A percentile compares a stretch with the other conserved stretches of the same genome.
Evolutionary conservation across 2,888 invertebrate genomes (phyloP).

Genomic region (Amiota communis): DNA sequence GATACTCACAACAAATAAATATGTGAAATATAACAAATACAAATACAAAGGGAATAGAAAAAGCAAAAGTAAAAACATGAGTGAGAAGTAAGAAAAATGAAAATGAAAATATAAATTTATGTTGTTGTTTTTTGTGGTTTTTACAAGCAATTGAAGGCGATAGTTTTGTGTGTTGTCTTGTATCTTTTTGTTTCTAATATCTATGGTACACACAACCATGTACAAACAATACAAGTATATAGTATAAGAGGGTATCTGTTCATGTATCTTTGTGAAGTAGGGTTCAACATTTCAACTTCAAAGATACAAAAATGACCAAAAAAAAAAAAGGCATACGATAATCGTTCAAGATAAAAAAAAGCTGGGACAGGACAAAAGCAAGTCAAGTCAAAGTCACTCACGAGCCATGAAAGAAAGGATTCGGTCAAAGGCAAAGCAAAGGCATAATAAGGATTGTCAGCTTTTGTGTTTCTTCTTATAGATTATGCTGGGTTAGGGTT

Average conservation of each 20-base stretch:
- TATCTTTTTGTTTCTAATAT: too few relatives aligned
- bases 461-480: neutral
- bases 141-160: constrained; percentile 54
- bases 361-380: neutral
- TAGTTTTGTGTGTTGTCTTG: neutral
- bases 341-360: constrained; percentile 25
- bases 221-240: too few relatives aligned
- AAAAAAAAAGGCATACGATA: constrained; percentile 33
- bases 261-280: too few relatives aligned
- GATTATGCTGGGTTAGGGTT: neutral
- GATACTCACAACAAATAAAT: neutral
- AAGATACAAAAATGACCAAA: neutral
- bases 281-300: too few relatives aligned
- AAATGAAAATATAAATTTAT: constrained; percentile 18
- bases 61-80: neutral
- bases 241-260: too few relatives aligned
- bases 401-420: neutral
- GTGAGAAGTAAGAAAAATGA: neutral
- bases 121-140: constrained; percentile 45
- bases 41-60: neutral
- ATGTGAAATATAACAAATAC: neutral
- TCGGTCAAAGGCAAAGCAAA: constrained; percentile 13
- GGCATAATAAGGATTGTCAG: neutral
- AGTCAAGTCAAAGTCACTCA: constrained; percentile 20
- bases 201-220: too few relatives aligned